Evolutionary conservation across 2,113 vertebrate genomes (phyloP).

Genomic region (Choloepus hoffmanni): DNA sequence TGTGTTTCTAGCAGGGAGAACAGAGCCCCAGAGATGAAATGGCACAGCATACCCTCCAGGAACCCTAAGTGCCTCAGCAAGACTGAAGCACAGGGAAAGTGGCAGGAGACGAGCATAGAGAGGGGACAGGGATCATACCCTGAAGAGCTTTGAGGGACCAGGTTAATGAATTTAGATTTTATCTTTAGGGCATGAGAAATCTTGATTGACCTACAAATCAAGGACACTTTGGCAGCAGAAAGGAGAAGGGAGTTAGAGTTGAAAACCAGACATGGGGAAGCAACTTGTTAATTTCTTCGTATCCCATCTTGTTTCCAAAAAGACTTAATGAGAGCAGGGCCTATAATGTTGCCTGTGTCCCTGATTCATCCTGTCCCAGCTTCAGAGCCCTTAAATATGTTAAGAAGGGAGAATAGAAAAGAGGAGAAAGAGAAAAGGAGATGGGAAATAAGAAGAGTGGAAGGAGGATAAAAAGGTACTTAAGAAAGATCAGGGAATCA

Average conservation of each 20-base stretch:
- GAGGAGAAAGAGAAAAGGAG: not conserved
- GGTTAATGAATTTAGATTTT: not conserved
- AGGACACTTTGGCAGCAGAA: not conserved
- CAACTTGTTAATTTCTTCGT: not conserved
- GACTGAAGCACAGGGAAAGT: not conserved
- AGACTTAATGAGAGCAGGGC: not conserved
- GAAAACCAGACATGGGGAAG: not conserved
- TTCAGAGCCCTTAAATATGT: not conserved
- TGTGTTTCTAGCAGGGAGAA: not conserved
- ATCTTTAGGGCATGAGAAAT: not conserved
- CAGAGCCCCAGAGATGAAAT: not conserved
- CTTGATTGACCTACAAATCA: not conserved
- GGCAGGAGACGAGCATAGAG: too few species aligned
- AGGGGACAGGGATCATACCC: not conserved
- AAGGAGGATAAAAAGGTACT: not conserved
- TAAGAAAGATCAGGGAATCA: not conserved
- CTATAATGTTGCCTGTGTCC: not conserved
- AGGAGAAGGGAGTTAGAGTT: not conserved
- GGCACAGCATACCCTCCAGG: not conserved
- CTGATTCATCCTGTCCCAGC: not conserved
- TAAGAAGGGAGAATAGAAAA: not conserved
- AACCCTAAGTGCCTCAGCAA: not conserved
- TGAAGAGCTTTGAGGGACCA: not conserved
- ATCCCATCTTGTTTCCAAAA: not conserved
- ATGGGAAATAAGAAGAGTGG: not conserved